Evolutionary conservation across 2,797 vertebrate species (phyloP), one percentile per base, ranked within the genome.

Genomic region (Gouania willdenowi): DNA sequence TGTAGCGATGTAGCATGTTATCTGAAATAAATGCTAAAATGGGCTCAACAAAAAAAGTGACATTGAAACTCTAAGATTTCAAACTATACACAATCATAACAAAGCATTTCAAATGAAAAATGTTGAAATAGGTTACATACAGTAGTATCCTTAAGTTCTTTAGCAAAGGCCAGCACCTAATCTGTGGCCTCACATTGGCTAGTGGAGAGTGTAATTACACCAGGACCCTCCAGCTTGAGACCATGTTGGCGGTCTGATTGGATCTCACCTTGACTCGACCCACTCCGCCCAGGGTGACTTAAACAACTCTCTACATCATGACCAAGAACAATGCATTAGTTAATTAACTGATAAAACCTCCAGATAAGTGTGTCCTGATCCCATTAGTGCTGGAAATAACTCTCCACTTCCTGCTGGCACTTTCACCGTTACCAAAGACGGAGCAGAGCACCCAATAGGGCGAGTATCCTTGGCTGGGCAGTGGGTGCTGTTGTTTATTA

Each of bases 251-350:
- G 29, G 21, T 23, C 50, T 68, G 87, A 89, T 88, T 87, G 77
- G 75, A 89, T 89, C 86, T 90, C 77, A 84, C 87, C 85, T 89
- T 88, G 83, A 66, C 61, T 67, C 82, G 75, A 82, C 83, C 84
- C 70, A 29, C 42, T 49, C 23, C 51, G 83, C 79, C 75, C 26
- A 4, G 15, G 49, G 58, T 55, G 62, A 81, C 62, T 42, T 66
- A 71, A 69, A 61, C 53, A 62, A 69, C 58, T 52, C 41, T 17
- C 48, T 39, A 65, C 53, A 47, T 67, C 59, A 75, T 66, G 19
- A 46, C 34, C n/a, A 57, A 49, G 69, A 83, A 81, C 82, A 74
- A 80, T 71, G 66, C 65, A 67, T 82, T 71, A 70, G 74, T 83
- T 87, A 83, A 89, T 88, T 82, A 88, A 72, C 73, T 75, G 89